Evolutionary conservation across 1,140 invertebrate species (phyloP).

Genomic region (Neuroterus valhalla): DNA sequence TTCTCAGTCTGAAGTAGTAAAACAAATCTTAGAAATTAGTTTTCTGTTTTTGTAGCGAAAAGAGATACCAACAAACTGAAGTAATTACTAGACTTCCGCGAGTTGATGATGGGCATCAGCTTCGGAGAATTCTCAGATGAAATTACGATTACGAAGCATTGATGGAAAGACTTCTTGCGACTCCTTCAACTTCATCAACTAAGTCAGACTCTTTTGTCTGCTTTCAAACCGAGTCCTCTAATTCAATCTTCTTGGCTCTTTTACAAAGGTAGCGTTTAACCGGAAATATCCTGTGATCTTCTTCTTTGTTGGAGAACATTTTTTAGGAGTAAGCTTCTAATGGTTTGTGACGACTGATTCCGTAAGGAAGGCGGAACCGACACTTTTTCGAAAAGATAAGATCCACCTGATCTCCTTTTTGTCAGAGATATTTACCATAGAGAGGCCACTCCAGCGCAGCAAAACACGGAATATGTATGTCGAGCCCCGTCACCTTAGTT

Average conservation of each 20-base stretch:
- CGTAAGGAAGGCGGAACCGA: too few species aligned
- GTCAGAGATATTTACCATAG: too few species aligned
- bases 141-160: slow-evolving; percentile 23
- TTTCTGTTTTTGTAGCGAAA: slow-evolving; percentile 16
- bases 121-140: slow-evolving; percentile 21
- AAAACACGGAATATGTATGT: too few species aligned
- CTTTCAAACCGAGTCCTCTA: slow-evolving; percentile 1
- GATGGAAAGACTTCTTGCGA: slow-evolving; percentile 21
- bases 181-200: slow-evolving; percentile 25
- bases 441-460: too few species aligned
- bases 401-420: too few species aligned
- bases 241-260: neutral
- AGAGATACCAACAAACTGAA: slow-evolving; percentile 20
- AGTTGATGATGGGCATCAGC: slow-evolving; percentile 19
- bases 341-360: too few species aligned
- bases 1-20: neutral
- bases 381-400: too few species aligned
- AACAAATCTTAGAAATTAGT: slow-evolving; percentile 20
- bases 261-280: neutral
- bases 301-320: too few species aligned
- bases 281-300: neutral
- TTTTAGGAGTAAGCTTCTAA: too few species aligned
- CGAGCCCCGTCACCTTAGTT: too few species aligned
- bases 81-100: slow-evolving; percentile 16
- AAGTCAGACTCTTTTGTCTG: slow-evolving; percentile 7